Evolutionary conservation across 2,113 vertebrate genomes (phyloP), one percentile per base, ranked within the genome.

Genomic region (Perca schrenkii): DNA sequence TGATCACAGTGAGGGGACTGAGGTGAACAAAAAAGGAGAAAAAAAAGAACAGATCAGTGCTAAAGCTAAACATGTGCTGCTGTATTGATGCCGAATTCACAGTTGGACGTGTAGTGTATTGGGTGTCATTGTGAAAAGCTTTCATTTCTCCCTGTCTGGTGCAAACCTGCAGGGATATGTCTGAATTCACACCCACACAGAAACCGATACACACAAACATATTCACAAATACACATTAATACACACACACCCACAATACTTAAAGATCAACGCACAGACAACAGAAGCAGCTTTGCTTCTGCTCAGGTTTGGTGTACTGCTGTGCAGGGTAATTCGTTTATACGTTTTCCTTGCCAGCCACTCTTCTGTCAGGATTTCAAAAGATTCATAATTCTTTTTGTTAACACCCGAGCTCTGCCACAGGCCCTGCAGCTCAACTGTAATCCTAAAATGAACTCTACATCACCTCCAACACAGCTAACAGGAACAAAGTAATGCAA

Each of bases 381-480:
- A 90, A 86, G 86, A 81, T 84, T 83, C 73, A 83, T 82, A 83
- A 89, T 92, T 94, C 85, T 76, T 71, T 88, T 83, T 91, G 89
- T 91, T 82, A 91, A 88, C 71, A 81, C 63, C 71, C 19, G 5
- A 72, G 80, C 75, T 80, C 66, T 75, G 74, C 70, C 60, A 75
- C 62, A n/a, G 52, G 66, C 83, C 84, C 78, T 11, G 62, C 57
- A 67, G 85, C 82, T 77, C 54, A 82, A 46, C 75, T 65, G 71
- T 75, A 91, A 94, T 91, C 87, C 90, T 19, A 71, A 85, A 90
- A 84, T 93, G 92, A 94, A 95, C 93, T 95, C 86, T 56, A 19
- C 53, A 80, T 94, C 86, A 95, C 89, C 93, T 88, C 89, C 74
- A 87, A 85, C 77, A 69, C 71, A 77, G 86, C 91, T 65, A 46